phyloP scores from a whole-genome alignment of 2,797 vertebrate species.

The Eutrigla gurnardus region DNA sequence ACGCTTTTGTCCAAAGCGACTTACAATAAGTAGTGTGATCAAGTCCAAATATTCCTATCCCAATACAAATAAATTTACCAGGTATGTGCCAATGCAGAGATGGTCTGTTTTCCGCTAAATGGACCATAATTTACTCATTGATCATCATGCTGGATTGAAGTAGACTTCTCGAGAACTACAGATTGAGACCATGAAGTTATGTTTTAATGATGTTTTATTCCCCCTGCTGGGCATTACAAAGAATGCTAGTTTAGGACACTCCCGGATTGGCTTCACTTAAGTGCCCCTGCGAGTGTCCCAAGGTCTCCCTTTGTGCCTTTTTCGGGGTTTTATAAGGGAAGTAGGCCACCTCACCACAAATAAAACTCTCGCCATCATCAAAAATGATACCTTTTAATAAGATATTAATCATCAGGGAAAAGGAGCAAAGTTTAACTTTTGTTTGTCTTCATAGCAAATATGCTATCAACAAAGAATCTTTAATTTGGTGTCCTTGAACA shows the following conservation, averaged over 20 bases:
- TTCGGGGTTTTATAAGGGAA: neutral
- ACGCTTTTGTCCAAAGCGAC: too few relatives aligned
- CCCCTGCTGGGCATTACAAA: too few relatives aligned
- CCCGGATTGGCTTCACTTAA: neutral
- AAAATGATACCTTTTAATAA: neutral
- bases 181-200: neutral
- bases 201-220: too few relatives aligned
- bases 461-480: slow-evolving; percentile 6
- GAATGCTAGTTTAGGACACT: too few relatives aligned
- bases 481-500: slow-evolving; percentile 40
- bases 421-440: neutral
- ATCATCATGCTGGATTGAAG: neutral
- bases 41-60: neutral
- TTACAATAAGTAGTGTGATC: too few relatives aligned
- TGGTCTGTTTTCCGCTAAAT: too few relatives aligned
- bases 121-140: neutral
- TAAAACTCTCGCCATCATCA: slow-evolving; percentile 5
- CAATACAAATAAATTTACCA: neutral
- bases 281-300: neutral
- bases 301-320: neutral
- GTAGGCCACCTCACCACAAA: neutral
- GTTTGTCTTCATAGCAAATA: neutral
- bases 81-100: neutral
- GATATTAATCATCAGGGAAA: neutral
- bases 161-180: neutral